These are phyloP conservation scores for Rhingia campestris DNA, from an alignment of 2,888 invertebrate genomes.

Conservation along the genomic window DNA sequence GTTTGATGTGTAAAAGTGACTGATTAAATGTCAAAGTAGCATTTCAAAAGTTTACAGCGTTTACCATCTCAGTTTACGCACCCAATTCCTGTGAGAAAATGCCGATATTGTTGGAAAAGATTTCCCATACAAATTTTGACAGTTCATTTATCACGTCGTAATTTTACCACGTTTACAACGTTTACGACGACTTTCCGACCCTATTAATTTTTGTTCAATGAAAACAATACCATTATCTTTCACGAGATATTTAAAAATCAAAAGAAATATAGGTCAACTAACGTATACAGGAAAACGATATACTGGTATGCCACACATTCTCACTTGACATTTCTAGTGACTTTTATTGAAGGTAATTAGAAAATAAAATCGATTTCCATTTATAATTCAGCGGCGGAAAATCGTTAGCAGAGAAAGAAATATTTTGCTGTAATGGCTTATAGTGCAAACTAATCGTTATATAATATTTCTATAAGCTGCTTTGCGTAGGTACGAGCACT, in stretches of 20 bases:
- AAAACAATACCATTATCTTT: background rate
- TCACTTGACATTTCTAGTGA: slow-evolving; percentile 13
- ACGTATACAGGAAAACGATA: background rate
- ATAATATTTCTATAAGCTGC: background rate
- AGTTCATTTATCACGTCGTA: too few relatives aligned
- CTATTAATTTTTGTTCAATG: background rate
- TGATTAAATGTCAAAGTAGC: too few relatives aligned
- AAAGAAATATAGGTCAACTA: slow-evolving; percentile 1
- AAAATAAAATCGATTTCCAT: slow-evolving; percentile 45
- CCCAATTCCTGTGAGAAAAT: too few relatives aligned
- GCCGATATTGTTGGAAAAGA: too few relatives aligned
- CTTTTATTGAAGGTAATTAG: slow-evolving; percentile 32
- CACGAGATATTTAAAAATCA: background rate
- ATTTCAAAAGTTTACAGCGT: too few relatives aligned
- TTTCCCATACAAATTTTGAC: too few relatives aligned
- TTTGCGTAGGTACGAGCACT: background rate
- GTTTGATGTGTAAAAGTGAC: too few relatives aligned
- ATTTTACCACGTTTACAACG: too few relatives aligned
- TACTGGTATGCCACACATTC: background rate
- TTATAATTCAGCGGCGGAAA: slow-evolving; percentile 22
- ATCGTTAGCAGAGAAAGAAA: slow-evolving; percentile 8
- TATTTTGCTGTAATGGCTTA: slow-evolving; percentile 10
- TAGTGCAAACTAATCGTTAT: slow-evolving; percentile 25
- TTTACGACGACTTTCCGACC: too few relatives aligned
- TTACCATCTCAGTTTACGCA: too few relatives aligned